Conservation (phyloP, 2,113 vertebrate genomes). For the Coryphaenoides rupestris region DNA sequence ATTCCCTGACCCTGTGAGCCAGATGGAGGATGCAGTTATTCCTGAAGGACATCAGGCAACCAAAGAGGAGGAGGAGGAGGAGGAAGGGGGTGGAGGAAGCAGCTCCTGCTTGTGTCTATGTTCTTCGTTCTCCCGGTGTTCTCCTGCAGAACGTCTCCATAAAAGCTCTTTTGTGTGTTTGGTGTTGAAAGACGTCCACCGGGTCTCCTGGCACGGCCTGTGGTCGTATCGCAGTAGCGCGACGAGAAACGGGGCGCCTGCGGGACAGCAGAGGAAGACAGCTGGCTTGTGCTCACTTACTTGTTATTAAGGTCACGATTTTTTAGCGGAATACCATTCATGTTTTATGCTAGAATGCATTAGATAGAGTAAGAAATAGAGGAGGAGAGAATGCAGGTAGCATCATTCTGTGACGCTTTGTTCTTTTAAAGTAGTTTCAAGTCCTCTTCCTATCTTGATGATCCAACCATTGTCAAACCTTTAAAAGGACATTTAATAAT, state of each 20-base stretch:
- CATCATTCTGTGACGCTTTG: conserved; percentile 73
- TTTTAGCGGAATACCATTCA: too few relatives aligned
- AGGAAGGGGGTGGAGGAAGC: neutral
- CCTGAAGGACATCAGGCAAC: conserved; percentile 19
- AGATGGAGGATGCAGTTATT: neutral
- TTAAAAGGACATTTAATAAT: conserved; percentile 21
- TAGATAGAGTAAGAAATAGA: too few relatives aligned
- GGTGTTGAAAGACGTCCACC: conserved; percentile 91
- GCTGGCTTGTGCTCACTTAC: neutral
- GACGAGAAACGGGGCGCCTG: conserved; percentile 88
- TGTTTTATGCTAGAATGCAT: too few relatives aligned
- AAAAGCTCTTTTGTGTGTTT: conserved; percentile 83
- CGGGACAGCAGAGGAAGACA: conserved; percentile 44
- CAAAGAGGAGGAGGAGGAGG: neutral
- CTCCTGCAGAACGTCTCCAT: conserved; percentile 52
- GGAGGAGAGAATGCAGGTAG: too few relatives aligned
- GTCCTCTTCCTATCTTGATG: conserved; percentile 95
- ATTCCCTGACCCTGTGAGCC: neutral
- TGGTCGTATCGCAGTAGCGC: conserved; percentile 95
- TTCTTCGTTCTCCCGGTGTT: neutral
- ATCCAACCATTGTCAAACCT: conserved; percentile 98
- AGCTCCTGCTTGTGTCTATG: too few relatives aligned
- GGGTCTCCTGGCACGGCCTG: conserved; percentile 90
- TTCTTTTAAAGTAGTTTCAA: conserved; percentile 96
- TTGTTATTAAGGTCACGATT: too few relatives aligned